These are phyloP conservation scores for Coenonympha glycerion DNA, from an alignment of 2,888 invertebrate species.

Conservation along the genomic window DNA sequence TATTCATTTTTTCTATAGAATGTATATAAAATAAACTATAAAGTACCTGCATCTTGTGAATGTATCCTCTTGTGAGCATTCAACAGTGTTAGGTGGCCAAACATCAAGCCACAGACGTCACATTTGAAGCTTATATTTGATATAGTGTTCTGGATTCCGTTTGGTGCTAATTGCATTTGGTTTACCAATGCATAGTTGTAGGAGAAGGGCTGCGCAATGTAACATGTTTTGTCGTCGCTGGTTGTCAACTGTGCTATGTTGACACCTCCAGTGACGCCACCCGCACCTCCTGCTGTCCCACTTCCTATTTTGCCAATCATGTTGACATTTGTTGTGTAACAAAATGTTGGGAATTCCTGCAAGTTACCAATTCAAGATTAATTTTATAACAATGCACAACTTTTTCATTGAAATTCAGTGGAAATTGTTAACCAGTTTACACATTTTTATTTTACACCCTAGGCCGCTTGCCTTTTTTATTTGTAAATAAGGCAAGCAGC, in stretches of 20 bases:
- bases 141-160: conserved; percentile 81
- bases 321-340: conserved; percentile 81
- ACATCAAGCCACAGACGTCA: conserved; percentile 90
- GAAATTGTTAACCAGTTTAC: too few species aligned
- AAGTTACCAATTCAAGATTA: conserved; percentile 20
- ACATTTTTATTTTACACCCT: too few species aligned
- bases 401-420: too few species aligned
- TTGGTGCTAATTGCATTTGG: conserved; percentile 87
- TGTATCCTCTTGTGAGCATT: conserved; percentile 91
- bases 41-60: conserved; percentile 75
- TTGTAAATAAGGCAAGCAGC: too few species aligned
- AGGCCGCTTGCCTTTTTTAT: too few species aligned
- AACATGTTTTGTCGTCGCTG: conserved; percentile 81
- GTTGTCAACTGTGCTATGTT: conserved; percentile 81
- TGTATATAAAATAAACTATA: too few species aligned
- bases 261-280: conserved; percentile 79
- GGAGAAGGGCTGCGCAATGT: conserved; percentile 84
- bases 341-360: conserved; percentile 82
- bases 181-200: conserved; percentile 90
- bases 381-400: too few species aligned
- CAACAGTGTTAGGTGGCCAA: conserved; percentile 86
- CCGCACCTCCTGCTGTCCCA: conserved; percentile 54
- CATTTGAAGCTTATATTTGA: conserved; percentile 91
- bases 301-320: conserved; percentile 80
- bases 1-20: background rate